phyloP scores from a whole-genome alignment of 2,888 invertebrate species.

The Hoplodrina blanda region DNA sequence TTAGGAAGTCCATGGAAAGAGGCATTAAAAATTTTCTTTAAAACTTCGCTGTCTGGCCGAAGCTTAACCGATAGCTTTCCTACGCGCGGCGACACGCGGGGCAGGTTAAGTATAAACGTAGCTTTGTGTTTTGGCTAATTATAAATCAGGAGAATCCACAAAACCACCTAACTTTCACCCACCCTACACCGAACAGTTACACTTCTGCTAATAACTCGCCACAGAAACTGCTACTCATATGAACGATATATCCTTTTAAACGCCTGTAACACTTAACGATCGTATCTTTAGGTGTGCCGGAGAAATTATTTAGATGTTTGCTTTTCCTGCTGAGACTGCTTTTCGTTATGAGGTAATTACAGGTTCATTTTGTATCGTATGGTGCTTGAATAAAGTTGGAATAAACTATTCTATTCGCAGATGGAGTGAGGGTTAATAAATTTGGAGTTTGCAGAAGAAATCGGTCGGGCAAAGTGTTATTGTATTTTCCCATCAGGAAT shows the following conservation, averaged over 20 bases:
- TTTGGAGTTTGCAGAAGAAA: too few species aligned
- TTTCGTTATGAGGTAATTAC: constrained; percentile 42
- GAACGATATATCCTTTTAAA: constrained; percentile 82
- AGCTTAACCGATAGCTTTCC: too few species aligned
- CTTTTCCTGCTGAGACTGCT: constrained; percentile 57
- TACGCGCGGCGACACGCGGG: too few species aligned
- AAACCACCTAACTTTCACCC: background rate
- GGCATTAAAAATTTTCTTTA: too few species aligned
- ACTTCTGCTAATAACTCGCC: constrained; percentile 61
- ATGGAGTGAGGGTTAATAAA: too few species aligned
- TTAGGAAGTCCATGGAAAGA: too few species aligned
- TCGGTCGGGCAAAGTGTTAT: too few species aligned
- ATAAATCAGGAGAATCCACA: constrained; percentile 27
- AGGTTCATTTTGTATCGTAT: constrained; percentile 17
- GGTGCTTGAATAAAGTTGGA: background rate
- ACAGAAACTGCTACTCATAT: constrained; percentile 70
- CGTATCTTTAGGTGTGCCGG: constrained; percentile 66
- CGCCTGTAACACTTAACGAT: constrained; percentile 70
- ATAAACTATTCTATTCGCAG: background rate
- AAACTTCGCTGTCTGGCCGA: too few species aligned
- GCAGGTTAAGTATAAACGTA: too few species aligned
- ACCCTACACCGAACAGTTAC: constrained; percentile 57
- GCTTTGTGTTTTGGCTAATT: background rate
- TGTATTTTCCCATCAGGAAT: too few species aligned
- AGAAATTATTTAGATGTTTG: constrained; percentile 67